Base-by-base conservation (phyloP, 2,113 vertebrate species). In the Ursus arctos region DNA sequence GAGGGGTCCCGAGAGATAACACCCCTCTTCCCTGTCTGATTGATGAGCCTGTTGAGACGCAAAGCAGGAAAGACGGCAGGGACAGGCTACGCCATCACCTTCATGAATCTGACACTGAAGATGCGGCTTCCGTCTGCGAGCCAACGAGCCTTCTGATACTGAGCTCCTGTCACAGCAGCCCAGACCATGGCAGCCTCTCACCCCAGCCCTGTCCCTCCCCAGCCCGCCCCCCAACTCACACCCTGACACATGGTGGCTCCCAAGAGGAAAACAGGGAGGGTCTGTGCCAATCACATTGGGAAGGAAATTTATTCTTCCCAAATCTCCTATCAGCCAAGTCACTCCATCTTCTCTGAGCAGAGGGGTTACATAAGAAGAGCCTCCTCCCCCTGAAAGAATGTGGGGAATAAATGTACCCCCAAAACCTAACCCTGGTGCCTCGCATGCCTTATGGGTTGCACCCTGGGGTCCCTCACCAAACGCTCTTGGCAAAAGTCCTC, bases 201-300 rank as follows among this genome's bases (percentile, higher is more conserved):
- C 24, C 21, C 19, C 0, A 4, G 31, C 36, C 43, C 79, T 0
- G n/a, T 40, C 49, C 31, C 8, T 1, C 3, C 18, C 7, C 69
- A 47, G 24, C 21, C 15, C 18, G 18, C 21, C 11, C 1, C 18
- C 11, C 8, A 7, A 3, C 7, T 11, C 33, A 6, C 1, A 83
- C 6, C 13, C 53, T 65, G 71, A 36, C 0, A 24, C n/a, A n/a
- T 33, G 7, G 28, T 57, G 61, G 51, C 79, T 82, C 57, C 43
- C 14, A 9, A 72, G 63, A 69, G 69, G 90, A 77, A 47, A 77
- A 6, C 15, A 43, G 31, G 31, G 31, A 2, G 16, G 33, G 31
- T 31, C 81, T 36, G 57, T 6, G 57, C 74, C 65, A 24, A 15
- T 15, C 51, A 55, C 43, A 28, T 3, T 0, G 0, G 33, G 33